Evolutionary conservation across 2,888 invertebrate genomes (phyloP), one percentile per base, ranked within the genome.

Genomic region (Imbricaverruca yamaguchii): DNA sequence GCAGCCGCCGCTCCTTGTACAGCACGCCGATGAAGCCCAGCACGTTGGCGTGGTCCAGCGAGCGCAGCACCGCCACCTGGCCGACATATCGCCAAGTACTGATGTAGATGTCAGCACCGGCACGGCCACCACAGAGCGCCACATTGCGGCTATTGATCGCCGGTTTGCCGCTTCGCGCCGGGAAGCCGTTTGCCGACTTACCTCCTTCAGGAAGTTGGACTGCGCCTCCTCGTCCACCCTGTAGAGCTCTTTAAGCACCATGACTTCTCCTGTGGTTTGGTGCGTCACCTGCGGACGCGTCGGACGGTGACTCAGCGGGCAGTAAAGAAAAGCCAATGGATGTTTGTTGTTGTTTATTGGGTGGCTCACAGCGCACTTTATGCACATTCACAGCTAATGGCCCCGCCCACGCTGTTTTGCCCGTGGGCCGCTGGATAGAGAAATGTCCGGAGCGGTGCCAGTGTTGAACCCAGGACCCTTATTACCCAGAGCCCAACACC

Each of bases 221-320:
- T 97, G 96, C 1, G 97, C 97, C 85, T 95, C 95, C 86, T 96
- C 97, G 86, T 97, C 97, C 53, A 97, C 94, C 81, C 95, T 90
- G 88, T 96, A 94, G 81, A 97, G 89, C 86, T 97, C 96, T 86
- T 97, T 97, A 74, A 97, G 91, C 84, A 97, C 97, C 96, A 97
- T 97, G 78, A 96, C 93, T 88, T 97, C 97, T 84, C 92, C 92
- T 0, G 96, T 96, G 84, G 93, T 92, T 81, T 93, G 91, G 86
- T 97, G 96, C 0, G 95, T 96, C 81, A 96, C 96, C 89, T 95
- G 93, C 92, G 94, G 82, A 94, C 95, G 83, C 83, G 82, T 80
- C 79, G 80, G 80, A 83, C 79, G 56, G n/a, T n/a, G 81, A 80
- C 61, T 57, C n/a, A 39, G 39, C 39, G 39, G 1, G 39, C 4